phyloP scores from a whole-genome alignment of 2,113 vertebrate genomes.

The Strix aluco region DNA sequence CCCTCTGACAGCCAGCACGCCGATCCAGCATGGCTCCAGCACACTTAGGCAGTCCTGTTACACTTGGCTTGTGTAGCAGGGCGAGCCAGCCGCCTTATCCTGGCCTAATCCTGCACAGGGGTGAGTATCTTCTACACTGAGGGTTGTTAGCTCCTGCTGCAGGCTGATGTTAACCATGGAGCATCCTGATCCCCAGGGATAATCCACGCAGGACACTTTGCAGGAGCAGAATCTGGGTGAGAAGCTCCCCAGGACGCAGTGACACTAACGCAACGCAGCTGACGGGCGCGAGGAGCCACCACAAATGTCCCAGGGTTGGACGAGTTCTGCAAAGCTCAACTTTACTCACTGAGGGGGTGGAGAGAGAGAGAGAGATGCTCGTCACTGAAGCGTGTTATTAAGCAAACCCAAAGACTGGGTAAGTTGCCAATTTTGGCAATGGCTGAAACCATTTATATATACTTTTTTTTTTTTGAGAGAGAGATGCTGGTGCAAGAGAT shows the following conservation, averaged over 20 bases:
- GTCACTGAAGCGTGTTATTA: rapidly evolving
- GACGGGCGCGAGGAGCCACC: rapidly evolving
- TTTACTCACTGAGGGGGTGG: not conserved
- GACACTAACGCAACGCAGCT: not conserved
- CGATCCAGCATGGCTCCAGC: not conserved
- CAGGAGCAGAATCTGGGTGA: not conserved
- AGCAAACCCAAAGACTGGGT: not conserved
- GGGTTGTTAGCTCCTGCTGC: not conserved
- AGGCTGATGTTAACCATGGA: not conserved
- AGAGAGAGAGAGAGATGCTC: not conserved
- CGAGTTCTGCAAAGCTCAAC: not conserved
- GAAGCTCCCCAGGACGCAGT: not conserved
- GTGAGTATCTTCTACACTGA: not conserved
- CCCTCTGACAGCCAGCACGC: not conserved
- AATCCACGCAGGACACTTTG: not conserved
- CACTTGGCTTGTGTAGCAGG: not conserved
- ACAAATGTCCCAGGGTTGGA: not conserved
- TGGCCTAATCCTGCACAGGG: not conserved
- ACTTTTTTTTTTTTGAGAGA: not conserved
- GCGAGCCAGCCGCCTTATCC: not conserved
- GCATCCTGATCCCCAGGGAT: not conserved
- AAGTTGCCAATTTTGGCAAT: not conserved
- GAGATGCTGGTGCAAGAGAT: constrained; percentile 10
- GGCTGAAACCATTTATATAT: not conserved
- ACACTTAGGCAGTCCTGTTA: not conserved